A percentile compares a stretch with the other conserved stretches of the same genome.
These are phyloP conservation scores for Subacronicta megacephala DNA, from an alignment of 2,888 invertebrate species.

Conservation along the genomic window DNA sequence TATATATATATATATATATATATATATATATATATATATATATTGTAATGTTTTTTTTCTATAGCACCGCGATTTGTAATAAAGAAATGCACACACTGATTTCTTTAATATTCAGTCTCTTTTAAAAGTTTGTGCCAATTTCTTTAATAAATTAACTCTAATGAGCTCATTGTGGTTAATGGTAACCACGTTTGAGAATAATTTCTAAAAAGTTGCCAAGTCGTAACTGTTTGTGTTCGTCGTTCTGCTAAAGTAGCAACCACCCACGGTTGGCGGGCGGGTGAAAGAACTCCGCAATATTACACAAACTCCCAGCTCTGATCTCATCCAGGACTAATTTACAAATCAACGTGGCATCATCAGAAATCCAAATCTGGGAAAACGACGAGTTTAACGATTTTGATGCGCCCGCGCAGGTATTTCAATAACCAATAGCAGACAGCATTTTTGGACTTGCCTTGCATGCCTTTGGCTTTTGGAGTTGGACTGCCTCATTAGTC, in stretches of 20 bases:
- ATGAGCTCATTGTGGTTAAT: too few species aligned
- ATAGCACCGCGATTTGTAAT: too few species aligned
- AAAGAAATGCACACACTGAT: too few species aligned
- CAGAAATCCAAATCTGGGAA: constrained; percentile 15
- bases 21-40: too few species aligned
- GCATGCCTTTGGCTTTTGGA: too few species aligned
- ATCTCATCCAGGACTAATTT: constrained; percentile 61
- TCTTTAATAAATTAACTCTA: too few species aligned
- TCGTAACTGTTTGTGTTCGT: constrained; percentile 41
- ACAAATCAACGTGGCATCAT: neutral
- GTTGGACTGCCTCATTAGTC: too few species aligned
- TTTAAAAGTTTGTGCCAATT: too few species aligned
- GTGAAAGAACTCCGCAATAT: constrained; percentile 68
- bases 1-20: too few species aligned
- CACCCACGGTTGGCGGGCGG: constrained; percentile 65
- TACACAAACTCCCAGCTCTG: constrained; percentile 53
- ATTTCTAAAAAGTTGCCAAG: constrained; percentile 33
- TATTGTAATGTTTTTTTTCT: too few species aligned
- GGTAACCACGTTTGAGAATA: neutral
- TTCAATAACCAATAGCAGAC: neutral
- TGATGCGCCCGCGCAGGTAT: neutral
- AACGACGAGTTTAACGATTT: neutral
- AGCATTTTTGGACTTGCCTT: too few species aligned
- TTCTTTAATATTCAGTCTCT: too few species aligned
- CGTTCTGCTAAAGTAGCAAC: constrained; percentile 53